phyloP scores from a whole-genome alignment of 2,113 vertebrate genomes.

The Phyllopteryx taeniolatus region DNA sequence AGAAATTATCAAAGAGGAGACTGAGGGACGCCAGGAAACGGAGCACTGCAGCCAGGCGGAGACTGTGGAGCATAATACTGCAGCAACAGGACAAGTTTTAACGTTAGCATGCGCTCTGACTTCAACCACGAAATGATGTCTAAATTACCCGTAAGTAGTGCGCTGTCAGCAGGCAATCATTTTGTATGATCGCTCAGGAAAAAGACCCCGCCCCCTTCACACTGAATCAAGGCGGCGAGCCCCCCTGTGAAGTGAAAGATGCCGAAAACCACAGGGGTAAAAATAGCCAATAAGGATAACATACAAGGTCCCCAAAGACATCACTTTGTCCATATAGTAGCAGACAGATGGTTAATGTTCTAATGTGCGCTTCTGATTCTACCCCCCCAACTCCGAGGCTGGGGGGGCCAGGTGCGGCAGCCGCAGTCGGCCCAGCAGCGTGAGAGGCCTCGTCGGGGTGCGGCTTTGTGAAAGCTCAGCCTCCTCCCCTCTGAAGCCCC shows the following conservation, averaged over 20 bases:
- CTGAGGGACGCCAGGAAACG: background rate
- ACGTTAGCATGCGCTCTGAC: background rate
- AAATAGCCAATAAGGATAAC: constrained; percentile 24
- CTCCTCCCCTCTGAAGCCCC: constrained; percentile 45
- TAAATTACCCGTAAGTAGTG: constrained; percentile 34
- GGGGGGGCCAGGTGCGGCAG: constrained; percentile 57
- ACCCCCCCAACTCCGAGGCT: constrained; percentile 6
- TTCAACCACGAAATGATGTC: constrained; percentile 21
- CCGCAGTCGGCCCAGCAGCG: constrained; percentile 42
- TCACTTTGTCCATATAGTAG: constrained; percentile 20
- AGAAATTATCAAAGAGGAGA: background rate
- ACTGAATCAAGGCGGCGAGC: background rate
- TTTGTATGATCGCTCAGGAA: constrained; percentile 27
- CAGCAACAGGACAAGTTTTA: background rate
- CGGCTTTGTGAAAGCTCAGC: constrained; percentile 48
- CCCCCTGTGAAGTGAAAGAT: constrained; percentile 45
- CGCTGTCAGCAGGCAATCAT: constrained; percentile 33
- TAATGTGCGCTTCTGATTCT: constrained; percentile 21
- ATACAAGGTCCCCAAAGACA: constrained; percentile 21
- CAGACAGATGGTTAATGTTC: constrained; percentile 44
- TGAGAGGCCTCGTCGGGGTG: constrained; percentile 54
- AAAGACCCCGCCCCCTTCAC: constrained; percentile 13
- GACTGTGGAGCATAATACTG: background rate
- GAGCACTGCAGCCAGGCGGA: background rate
- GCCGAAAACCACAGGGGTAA: constrained; percentile 2